Conservation (phyloP, 2,113 vertebrate genomes). For the Parotia lawesii region DNA sequence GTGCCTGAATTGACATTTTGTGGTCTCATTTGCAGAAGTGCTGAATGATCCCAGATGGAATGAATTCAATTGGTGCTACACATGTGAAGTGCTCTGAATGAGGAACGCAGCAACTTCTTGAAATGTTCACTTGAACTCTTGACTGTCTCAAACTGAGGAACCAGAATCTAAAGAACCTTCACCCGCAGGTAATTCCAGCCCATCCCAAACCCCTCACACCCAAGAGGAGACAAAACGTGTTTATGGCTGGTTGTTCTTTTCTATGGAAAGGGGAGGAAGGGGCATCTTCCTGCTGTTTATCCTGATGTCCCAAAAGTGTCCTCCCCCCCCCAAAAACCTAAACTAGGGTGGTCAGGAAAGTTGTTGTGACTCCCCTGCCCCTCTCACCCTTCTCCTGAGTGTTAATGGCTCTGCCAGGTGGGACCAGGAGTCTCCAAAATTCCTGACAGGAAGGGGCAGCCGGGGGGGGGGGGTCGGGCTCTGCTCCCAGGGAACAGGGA, state of each 20-base stretch:
- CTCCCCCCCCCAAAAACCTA: background rate
- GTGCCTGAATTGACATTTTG: background rate
- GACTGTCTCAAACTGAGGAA: background rate
- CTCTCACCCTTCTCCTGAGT: background rate
- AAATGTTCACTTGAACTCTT: background rate
- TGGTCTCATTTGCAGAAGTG: slow-evolving; percentile 35
- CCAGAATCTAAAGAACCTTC: background rate
- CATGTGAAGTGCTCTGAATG: background rate
- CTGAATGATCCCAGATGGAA: slow-evolving; percentile 3
- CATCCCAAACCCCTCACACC: background rate
- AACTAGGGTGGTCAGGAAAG: background rate
- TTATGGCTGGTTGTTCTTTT: background rate
- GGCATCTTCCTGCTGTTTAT: background rate
- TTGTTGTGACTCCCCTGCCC: background rate
- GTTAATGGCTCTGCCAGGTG: background rate
- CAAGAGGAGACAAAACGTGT: background rate
- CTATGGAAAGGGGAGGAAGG: background rate
- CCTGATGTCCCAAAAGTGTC: background rate
- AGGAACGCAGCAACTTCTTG: background rate
- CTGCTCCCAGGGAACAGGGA: background rate
- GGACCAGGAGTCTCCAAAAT: background rate
- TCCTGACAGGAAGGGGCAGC: background rate
- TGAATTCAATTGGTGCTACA: background rate
- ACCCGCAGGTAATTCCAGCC: background rate
- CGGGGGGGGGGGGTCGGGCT: background rate